Base-by-base conservation (phyloP, 2,888 invertebrate genomes). In the Diplazon laetatorius region DNA sequence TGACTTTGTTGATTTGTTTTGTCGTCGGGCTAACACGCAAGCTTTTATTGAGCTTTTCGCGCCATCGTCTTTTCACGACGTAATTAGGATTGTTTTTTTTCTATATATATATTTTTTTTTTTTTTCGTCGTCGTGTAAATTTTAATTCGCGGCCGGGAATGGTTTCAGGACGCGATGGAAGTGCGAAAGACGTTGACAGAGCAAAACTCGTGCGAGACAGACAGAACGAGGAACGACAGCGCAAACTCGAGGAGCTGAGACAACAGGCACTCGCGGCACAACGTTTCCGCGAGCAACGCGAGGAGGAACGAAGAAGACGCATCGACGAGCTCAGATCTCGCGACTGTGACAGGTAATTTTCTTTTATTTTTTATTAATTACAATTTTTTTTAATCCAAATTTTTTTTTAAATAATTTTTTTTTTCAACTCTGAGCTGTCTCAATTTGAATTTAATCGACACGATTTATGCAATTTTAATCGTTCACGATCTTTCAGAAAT, bases 241-340 rank as follows among this genome's bases (percentile, higher is more conserved):
- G 95, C 90, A 96, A 97, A 92, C 93, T 97, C 89, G 97, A 97
- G 91, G 97, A 97, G 92, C 93, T 98, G 87, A 95, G 96, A 89
- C 95, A 96, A 90, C 97, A 97, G 92, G 97, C 97, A 75, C 93
- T 96, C 84, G 96, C 96, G 63, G 97, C 97, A 89, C 97, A 97
- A 92, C 95, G 95, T 89, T 97, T 96, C 92, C 94, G 97, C 62
- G 97, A 97, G 93, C 96, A 96, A 91, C 95, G 97, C 86, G 97
- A 97, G 89, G 95, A 96, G 83, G 97, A 97, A 89, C 93, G 97
- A 71, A 93, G 96, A 86, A 93, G 94, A 87, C 93, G 97, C 84
- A 95, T 97, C 89, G 97, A 97, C 81, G 97, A 97, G 87, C 94
- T 97, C 90, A 94, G 96, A 85, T 92, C 93, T 80, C 94, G 94